These are phyloP conservation scores for Hirtodrosophila confusa DNA, from an alignment of 2,888 invertebrate species.

Conservation along the genomic window DNA sequence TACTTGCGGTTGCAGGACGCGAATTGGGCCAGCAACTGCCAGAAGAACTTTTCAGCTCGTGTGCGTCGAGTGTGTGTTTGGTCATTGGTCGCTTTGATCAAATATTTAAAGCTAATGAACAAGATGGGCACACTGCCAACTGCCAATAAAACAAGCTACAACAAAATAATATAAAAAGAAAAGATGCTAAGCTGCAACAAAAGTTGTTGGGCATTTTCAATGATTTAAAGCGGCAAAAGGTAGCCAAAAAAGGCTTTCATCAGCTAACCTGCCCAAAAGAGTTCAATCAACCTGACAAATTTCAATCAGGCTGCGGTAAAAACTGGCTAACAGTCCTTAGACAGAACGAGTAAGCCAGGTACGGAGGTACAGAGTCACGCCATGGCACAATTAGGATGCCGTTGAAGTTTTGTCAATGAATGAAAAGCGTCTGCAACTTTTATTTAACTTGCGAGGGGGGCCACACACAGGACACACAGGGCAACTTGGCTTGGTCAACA, in stretches of 20 bases:
- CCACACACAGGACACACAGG: conserved; percentile 18
- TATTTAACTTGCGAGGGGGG: conserved; percentile 68
- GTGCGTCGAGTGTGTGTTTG: conserved; percentile 30
- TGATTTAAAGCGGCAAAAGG: conserved; percentile 50
- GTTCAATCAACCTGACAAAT: conserved; percentile 77
- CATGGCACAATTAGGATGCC: conserved; percentile 71
- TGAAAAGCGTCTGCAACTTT: conserved; percentile 75
- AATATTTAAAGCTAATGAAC: conserved; percentile 77
- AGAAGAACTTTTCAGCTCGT: conserved; percentile 26
- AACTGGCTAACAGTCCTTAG: conserved; percentile 29
- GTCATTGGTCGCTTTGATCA: conserved; percentile 75
- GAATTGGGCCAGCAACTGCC: conserved; percentile 37
- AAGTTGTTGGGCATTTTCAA: conserved; percentile 54
- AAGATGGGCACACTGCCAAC: conserved; percentile 52
- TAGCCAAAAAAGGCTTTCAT: conserved; percentile 25
- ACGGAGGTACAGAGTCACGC: conserved; percentile 52
- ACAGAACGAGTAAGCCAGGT: conserved; percentile 7
- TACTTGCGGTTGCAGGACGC: conserved; percentile 49
- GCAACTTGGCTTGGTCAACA: conserved; percentile 64
- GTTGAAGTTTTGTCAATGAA: conserved; percentile 76
- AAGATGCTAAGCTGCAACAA: conserved; percentile 30
- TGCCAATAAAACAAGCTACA: conserved; percentile 38
- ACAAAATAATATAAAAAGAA: conserved; percentile 22
- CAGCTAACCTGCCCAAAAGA: conserved; percentile 44
- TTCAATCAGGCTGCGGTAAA: conserved; percentile 73